Evolutionary conservation across 2,113 vertebrate species (phyloP), one percentile per base, ranked within the genome.

Genomic region (Leptobrachium leishanense): DNA sequence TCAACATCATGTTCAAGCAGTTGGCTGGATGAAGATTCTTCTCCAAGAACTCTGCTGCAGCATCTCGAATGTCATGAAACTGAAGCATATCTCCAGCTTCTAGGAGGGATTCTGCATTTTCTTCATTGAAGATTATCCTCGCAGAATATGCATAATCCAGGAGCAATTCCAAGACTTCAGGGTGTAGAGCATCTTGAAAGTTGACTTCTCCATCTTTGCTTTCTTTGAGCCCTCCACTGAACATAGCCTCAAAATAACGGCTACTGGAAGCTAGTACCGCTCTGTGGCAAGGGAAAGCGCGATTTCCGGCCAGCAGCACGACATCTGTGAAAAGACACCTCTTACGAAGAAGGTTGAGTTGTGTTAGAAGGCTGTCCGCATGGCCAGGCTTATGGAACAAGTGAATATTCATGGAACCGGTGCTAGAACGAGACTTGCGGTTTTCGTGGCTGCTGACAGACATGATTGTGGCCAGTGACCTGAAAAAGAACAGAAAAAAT

Each of bases 61-160:
- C 94, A 1, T 95, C 94, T 9, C 92, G 83, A 81, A 95, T 94
- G 85, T 95, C 94, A 2, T 93, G 93, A 71, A 95, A 95, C 87
- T 95, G 94, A 53, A 95, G 90, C 94, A 95, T 95, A 86, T 95
- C 94, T 0, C 93, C 91, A 0, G 93, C 94, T 76, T 95, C 93
- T 1, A 95, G 86, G 2, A 95, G 88, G 0, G 94, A 94, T 85
- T 95, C 94, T 0, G 94, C 93, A 0, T 94, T 94, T 82, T 95
- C 94, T 83, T 95, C 94, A 8, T 94, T 94, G 85, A 95, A 91
- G 79, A 94, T 86, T 83, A 95, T 79, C 0, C 94, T 87, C 6
- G 94, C 90, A 0, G 94, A 94, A 86, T 95, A 95, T 9, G 92
- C 91, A 1, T 95, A 95, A 84, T 95, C 94, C 2, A 95, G 87